Conservation (phyloP, 2,888 invertebrate genomes). For the Yponomeuta evonymella region DNA sequence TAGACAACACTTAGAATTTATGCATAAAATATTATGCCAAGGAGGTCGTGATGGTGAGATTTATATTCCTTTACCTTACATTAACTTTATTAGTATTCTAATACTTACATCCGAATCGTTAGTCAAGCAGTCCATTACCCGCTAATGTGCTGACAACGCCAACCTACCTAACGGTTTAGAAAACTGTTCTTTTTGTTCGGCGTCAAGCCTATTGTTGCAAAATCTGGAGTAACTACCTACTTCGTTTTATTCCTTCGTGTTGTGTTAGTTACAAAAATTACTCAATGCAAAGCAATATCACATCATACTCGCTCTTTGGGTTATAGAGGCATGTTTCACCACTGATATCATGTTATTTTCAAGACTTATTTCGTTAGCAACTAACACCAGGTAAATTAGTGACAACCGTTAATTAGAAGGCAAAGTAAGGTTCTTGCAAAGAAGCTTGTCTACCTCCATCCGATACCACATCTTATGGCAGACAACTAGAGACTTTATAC, state of each 20-base stretch:
- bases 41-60: too few relatives aligned
- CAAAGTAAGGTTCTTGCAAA: constrained; percentile 3
- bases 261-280: neutral
- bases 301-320: neutral
- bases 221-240: neutral
- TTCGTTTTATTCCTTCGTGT: neutral
- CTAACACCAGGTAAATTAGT: constrained; percentile 6
- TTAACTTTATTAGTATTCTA: too few relatives aligned
- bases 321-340: neutral
- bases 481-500: too few relatives aligned
- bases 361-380: neutral
- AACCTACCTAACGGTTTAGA: neutral
- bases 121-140: neutral
- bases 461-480: too few relatives aligned
- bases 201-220: neutral
- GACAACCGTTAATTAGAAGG: constrained; percentile 1
- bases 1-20: too few relatives aligned
- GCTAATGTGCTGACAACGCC: neutral
- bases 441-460: neutral
- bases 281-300: neutral
- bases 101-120: too few relatives aligned
- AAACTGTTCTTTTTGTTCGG: neutral
- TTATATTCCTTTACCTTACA: too few relatives aligned
- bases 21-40: too few relatives aligned
- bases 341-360: neutral